Evolutionary conservation across 2,113 vertebrate genomes (phyloP).

Genomic region (Epinephelus moara): DNA sequence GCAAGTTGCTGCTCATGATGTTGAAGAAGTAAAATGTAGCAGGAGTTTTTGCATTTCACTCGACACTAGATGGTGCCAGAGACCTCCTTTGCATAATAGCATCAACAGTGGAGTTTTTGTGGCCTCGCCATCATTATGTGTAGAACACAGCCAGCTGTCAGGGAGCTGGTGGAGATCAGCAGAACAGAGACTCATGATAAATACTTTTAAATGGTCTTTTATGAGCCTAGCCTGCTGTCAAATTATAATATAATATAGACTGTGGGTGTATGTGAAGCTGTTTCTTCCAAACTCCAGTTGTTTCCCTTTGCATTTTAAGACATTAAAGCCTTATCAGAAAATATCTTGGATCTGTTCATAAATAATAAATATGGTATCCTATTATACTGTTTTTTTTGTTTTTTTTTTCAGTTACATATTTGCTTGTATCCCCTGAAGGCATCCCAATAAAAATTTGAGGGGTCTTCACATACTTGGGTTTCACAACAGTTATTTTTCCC

Average conservation of each 20-base stretch:
- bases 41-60: background rate
- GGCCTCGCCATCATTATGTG: background rate
- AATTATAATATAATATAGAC: background rate
- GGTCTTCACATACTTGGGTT: background rate
- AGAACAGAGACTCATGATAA: background rate
- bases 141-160: conserved; percentile 5
- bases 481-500: too few species aligned
- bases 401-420: background rate
- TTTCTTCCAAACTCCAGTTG: background rate
- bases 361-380: too few species aligned
- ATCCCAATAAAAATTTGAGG: background rate
- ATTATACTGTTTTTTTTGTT: background rate
- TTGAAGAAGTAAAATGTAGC: background rate
- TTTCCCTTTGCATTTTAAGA: background rate
- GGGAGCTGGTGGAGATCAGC: background rate
- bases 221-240: background rate
- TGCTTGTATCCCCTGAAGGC: background rate
- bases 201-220: background rate
- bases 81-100: conserved; percentile 44
- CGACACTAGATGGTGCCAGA: conserved; percentile 82
- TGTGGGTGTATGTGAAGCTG: background rate
- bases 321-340: background rate
- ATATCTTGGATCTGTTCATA: background rate
- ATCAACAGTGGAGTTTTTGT: background rate
- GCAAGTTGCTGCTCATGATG: background rate